These are phyloP conservation scores for Ctenicera cuprea DNA, from an alignment of 2,888 invertebrate genomes.

Conservation along the genomic window DNA sequence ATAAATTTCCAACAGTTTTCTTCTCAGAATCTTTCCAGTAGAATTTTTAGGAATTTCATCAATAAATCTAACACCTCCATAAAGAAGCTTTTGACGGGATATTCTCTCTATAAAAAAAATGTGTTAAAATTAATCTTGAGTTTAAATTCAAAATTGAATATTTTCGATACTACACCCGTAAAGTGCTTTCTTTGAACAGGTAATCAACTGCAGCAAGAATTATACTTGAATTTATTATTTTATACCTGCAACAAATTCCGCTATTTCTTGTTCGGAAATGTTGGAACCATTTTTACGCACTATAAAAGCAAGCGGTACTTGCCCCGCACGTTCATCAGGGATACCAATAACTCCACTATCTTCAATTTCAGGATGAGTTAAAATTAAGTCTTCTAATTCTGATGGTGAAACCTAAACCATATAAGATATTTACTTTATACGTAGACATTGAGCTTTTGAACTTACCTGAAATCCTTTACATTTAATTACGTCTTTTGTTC, in stretches of 20 bases:
- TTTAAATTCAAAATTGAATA: too few species aligned
- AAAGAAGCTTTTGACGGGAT: constrained; percentile 82
- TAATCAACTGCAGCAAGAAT: too few species aligned
- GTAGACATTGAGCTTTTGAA: too few species aligned
- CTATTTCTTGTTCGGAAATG: constrained; percentile 69
- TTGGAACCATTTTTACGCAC: constrained; percentile 75
- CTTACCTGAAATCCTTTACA: constrained; percentile 87
- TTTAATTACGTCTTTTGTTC: constrained; percentile 91
- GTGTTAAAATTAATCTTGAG: not conserved
- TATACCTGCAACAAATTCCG: constrained; percentile 70
- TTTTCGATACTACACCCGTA: too few species aligned
- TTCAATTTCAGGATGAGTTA: constrained; percentile 80
- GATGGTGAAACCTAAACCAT: constrained; percentile 82
- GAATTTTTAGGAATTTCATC: constrained; percentile 84
- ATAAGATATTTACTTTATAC: too few species aligned
- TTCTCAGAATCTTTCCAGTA: constrained; percentile 85
- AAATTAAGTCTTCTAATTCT: constrained; percentile 85
- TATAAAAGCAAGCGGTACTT: constrained; percentile 84
- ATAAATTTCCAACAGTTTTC: too few species aligned
- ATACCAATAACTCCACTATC: constrained; percentile 88
- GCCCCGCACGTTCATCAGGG: constrained; percentile 82
- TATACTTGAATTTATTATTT: too few species aligned
- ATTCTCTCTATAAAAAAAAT: constrained; percentile 73
- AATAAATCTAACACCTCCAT: constrained; percentile 84
- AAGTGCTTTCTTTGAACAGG: too few species aligned